A percentile compares a stretch with the other conserved stretches of the same genome.
phyloP scores from a whole-genome alignment of 2,797 vertebrate genomes.

The Morelia viridis region DNA sequence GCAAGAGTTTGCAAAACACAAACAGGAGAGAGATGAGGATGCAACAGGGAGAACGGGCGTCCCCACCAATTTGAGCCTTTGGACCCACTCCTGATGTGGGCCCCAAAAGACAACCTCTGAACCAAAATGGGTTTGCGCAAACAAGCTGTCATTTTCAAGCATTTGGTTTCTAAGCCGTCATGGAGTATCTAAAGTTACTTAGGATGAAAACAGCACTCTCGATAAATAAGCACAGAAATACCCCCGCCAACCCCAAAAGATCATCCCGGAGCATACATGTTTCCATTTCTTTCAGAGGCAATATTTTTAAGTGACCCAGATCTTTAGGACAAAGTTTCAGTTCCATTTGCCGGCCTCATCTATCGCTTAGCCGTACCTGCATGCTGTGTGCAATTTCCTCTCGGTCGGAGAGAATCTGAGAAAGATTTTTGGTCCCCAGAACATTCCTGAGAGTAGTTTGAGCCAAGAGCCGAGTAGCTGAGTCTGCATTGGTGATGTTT shows the following conservation, averaged over 20 bases:
- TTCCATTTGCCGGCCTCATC: accelerated
- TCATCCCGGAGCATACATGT: not conserved
- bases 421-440: constrained; percentile 93
- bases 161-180: not conserved
- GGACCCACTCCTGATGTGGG: no score
- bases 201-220: not conserved
- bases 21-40: no score
- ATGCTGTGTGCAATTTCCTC: constrained; percentile 95
- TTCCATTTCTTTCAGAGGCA: not conserved
- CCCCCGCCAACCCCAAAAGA: not conserved
- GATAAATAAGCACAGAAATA: no score
- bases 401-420: constrained; percentile 93
- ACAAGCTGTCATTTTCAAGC: not conserved
- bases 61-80: no score
- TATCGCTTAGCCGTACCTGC: constrained; percentile 78
- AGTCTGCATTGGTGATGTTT: constrained; percentile 93
- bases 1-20: no score
- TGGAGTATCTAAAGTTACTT: not conserved
- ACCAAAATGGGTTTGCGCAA: no score
- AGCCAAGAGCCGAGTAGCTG: constrained; percentile 89
- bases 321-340: not conserved
- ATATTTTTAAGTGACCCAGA: not conserved
- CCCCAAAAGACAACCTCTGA: no score
- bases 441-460: constrained; percentile 94
- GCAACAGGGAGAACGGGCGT: no score